Base-by-base conservation (phyloP, 1,140 invertebrate species). In the Geopemphigus sp. region DNA sequence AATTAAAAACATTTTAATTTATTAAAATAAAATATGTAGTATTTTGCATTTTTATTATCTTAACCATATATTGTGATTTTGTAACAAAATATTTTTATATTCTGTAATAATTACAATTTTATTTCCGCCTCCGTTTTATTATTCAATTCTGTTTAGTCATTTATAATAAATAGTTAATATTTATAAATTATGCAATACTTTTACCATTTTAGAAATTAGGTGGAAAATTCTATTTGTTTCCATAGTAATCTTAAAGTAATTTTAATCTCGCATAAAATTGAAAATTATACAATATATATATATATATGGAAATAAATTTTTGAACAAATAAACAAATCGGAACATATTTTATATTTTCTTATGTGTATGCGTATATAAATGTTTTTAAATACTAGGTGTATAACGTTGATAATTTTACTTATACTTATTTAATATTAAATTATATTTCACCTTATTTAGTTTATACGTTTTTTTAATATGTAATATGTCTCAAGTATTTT, bases 281-380 rank as follows among this genome's bases (percentile, higher is more conserved):
- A 39, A 39, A 39, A 8, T 50, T 50, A 45, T 11, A 5, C 11
- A 45, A 5, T 45, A 45, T 45, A 45, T 45, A 45, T 5, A 11
- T 45, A 11, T 45, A 5, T 45, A 45, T 45, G 11, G 11, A 45
- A 5, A 45, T 5, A 5, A 45, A 5, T 5, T 61, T 61, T 29
- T 14, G 14, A 54, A 54, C 8, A 61, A 61, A 45, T 45, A 45
- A 11, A 11, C 29, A 61, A 64, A 64, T 64, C 10, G 39, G 39
- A 64, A 47, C n/a, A 68, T 22, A 47, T 12, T 39, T 53, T 39
- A 68, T 50, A 50, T 70, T 50, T 70, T 70, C 26, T 70, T 26
- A 50, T 70, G n/a, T n/a, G n/a, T n/a, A n/a, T n/a, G n/a, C n/a
- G n/a, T n/a, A 70, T 24, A 70, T 14, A 50, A 50, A 50, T 70